phyloP scores from a whole-genome alignment of 2,888 invertebrate species.

The Drosophila leonis region DNA sequence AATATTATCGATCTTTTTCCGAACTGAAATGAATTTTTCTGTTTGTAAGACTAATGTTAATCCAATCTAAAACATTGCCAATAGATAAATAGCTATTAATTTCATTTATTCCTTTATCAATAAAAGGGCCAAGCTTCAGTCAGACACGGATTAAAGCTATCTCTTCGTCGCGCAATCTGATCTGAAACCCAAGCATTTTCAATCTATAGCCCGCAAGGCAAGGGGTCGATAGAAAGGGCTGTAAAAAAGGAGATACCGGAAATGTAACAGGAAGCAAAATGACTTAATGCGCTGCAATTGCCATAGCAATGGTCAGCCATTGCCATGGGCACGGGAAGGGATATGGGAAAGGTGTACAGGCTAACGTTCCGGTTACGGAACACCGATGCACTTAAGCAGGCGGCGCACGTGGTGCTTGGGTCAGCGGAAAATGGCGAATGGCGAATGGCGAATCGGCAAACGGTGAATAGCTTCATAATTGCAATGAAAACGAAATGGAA shows the following conservation, averaged over 20 bases:
- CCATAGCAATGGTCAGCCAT: constrained; percentile 30
- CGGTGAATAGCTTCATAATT: constrained; percentile 60
- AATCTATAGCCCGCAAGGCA: constrained; percentile 1
- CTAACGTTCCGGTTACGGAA: constrained; percentile 20
- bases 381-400: constrained; percentile 40
- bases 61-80: neutral
- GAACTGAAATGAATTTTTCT: neutral
- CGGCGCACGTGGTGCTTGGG: constrained; percentile 50
- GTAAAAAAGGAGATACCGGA: constrained; percentile 49
- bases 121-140: neutral
- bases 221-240: neutral
- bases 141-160: neutral
- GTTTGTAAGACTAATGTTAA: neutral
- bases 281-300: constrained; percentile 59
- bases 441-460: constrained; percentile 24
- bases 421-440: constrained; percentile 45
- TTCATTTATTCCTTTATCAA: neutral
- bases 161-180: neutral
- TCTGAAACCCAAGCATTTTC: constrained; percentile 9
- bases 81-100: neutral
- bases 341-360: neutral
- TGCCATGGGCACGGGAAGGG: neutral
- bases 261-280: constrained; percentile 62
- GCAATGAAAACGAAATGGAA: constrained; percentile 29
- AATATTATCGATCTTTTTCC: neutral